Conservation (phyloP, 2,797 vertebrate species). For the Orientallactaga sibirica region DNA sequence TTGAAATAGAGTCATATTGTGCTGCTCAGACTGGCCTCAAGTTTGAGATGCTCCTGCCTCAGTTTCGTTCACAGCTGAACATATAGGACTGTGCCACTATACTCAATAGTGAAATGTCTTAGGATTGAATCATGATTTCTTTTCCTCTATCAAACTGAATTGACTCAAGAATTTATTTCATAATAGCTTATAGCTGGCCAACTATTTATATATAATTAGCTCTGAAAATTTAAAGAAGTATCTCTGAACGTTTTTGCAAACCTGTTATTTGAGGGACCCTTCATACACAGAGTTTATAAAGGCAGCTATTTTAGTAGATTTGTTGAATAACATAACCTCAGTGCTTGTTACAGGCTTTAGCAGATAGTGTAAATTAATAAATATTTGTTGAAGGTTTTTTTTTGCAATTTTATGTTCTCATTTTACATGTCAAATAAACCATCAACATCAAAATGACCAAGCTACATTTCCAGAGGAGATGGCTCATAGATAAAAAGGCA, state of each 20-base stretch:
- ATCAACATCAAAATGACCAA: conserved; percentile 26
- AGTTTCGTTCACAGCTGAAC: neutral
- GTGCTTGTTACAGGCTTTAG: neutral
- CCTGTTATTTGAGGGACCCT: neutral
- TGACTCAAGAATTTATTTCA: conserved; percentile 10
- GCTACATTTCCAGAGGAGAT: neutral
- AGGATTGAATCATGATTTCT: neutral
- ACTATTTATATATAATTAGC: neutral
- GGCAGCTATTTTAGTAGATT: neutral
- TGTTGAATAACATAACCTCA: neutral
- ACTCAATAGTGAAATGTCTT: neutral
- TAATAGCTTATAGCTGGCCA: conserved; percentile 11
- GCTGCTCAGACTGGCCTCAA: neutral
- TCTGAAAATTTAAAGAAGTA: neutral
- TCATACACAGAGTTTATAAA: neutral
- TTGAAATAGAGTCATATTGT: neutral
- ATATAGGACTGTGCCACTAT: neutral
- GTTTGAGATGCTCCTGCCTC: neutral
- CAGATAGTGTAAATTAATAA: neutral
- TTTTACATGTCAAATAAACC: conserved; percentile 23
- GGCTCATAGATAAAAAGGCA: neutral
- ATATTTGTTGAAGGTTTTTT: neutral
- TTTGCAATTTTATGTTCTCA: neutral
- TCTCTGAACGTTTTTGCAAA: neutral
- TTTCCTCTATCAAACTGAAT: neutral